Base-by-base conservation (phyloP, 2,113 vertebrate species). In the Baryphthengus martii region DNA sequence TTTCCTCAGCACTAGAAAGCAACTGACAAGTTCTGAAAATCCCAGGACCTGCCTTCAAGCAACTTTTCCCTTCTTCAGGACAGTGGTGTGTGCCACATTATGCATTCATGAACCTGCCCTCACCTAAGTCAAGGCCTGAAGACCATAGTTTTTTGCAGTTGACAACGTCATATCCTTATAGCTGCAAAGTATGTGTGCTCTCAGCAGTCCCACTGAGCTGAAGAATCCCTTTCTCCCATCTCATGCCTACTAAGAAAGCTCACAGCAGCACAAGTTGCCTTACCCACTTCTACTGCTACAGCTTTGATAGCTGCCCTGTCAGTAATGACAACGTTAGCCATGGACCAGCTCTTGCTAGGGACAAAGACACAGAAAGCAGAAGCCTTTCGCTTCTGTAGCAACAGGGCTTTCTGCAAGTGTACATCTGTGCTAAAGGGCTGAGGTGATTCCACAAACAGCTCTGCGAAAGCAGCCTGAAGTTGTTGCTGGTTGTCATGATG, bases 401-500 rank as follows among this genome's bases (percentile, higher is more conserved):
- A 20, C 65, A 62, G 59, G 37, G 72, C 71, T 86, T 80, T 28
- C 83, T 80, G 42, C 75, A 93, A 86, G 66, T 63, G 80, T 18
- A 63, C 73, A n/a, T 74, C 86, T 85, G 65, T 72, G 93, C 93
- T 85, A 52, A 90, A 89, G 61, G 86, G 89, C 80, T 78, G 86
- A 88, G 84, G 76, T 94, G 91, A 78, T 71, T 47, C 77, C 62
- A 84, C 87, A 91, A 96, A 87, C 94, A 91, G 91, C 93, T 78
- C 89, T 49, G 35, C 85, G 89, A 85, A 94, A 93, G 93, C 91
- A 93, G 91, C 77, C 93, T 90, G 65, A 92, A 96, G 91, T 96
- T 97, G 91, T 89, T 95, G 91, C 84, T 95, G 80, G 93, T 94
- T 96, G 96, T 93, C 96, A 95, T 1, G 91, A 94, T 61, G 89